These are phyloP conservation scores for Nycticryphes semicollaris DNA, from an alignment of 2,113 vertebrate species.

Conservation along the genomic window DNA sequence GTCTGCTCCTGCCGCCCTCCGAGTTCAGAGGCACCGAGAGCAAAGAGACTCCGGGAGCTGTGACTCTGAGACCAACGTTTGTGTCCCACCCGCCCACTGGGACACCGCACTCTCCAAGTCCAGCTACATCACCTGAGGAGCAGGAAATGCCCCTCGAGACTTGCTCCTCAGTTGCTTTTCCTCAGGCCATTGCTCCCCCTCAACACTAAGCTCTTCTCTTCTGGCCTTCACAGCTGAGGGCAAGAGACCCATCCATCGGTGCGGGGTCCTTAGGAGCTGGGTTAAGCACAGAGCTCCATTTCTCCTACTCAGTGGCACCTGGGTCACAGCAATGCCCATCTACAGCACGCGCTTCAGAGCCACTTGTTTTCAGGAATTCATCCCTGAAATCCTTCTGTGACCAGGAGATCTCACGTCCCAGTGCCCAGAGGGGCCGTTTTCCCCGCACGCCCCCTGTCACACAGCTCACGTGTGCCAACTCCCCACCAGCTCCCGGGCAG, in stretches of 20 bases:
- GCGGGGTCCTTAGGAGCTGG: not conserved
- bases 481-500: not conserved
- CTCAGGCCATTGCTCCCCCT: not conserved
- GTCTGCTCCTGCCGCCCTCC: not conserved
- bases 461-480: not conserved
- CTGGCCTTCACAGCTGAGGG: not conserved
- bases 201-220: not conserved
- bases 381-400: not conserved
- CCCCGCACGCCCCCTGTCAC: not conserved
- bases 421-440: accelerated
- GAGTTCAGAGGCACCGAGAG: not conserved
- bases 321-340: accelerated
- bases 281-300: not conserved
- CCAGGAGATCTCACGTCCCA: not conserved
- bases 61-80: accelerated
- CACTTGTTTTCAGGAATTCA: not conserved
- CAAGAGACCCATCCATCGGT: not conserved
- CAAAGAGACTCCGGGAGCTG: not conserved
- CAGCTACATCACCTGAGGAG: not conserved
- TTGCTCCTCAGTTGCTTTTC: not conserved
- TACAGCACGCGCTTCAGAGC: accelerated
- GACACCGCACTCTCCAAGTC: not conserved
- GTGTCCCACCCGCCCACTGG: not conserved
- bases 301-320: not conserved
- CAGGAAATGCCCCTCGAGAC: not conserved